phyloP scores from a whole-genome alignment of 23 tunicate genomes.

The Styela clava region DNA sequence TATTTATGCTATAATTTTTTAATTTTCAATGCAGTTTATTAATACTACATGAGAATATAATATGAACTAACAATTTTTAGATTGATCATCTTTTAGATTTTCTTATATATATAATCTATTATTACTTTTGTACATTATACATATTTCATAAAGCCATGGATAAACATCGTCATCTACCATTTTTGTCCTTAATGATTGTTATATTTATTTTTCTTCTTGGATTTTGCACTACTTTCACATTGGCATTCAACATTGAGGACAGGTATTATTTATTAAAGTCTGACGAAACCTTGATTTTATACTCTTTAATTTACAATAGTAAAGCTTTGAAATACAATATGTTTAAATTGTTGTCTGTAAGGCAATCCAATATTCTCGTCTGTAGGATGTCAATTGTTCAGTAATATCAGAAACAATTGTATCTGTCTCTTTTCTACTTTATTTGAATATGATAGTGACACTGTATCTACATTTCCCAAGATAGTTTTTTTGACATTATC shows the following conservation, averaged over 20 bases:
- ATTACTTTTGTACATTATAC: neutral
- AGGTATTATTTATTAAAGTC: neutral
- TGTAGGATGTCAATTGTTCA: no score
- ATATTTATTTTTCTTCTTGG: slow-evolving; percentile 6
- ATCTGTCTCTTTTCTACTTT: neutral
- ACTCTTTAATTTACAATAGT: neutral
- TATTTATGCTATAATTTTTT: no score
- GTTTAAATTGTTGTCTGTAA: no score
- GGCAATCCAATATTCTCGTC: no score
- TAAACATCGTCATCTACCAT: neutral
- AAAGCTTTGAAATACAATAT: neutral
- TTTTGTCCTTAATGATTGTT: neutral
- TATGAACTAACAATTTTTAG: neutral
- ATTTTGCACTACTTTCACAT: neutral
- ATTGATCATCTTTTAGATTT: neutral
- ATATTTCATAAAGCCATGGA: neutral
- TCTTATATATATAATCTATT: no score
- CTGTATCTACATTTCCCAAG: no score
- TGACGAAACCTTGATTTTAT: neutral
- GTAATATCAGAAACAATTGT: no score
- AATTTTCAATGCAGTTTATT: no score
- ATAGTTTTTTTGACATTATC: no score
- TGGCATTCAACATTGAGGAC: slow-evolving; percentile 3
- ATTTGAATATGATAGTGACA: neutral
- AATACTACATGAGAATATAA: no score